A percentile compares a stretch with the other conserved stretches of the same genome.
phyloP scores from a whole-genome alignment of 2,113 vertebrate genomes.

The Chloebia gouldiae region DNA sequence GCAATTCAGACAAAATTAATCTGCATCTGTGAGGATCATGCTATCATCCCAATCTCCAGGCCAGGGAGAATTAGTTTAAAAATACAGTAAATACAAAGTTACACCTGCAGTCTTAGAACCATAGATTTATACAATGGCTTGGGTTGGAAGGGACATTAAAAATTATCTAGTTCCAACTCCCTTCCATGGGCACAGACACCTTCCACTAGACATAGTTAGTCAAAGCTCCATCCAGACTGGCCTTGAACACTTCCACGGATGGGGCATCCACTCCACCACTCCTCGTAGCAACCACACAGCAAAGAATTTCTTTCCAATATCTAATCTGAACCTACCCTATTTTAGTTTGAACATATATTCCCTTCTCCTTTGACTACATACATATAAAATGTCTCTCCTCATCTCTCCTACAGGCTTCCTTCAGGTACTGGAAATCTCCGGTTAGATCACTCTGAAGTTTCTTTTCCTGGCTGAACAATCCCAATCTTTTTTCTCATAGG shows the following conservation, averaged over 20 bases:
- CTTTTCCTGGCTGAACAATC: neutral
- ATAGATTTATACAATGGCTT: neutral
- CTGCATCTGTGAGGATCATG: neutral
- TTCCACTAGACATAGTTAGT: neutral
- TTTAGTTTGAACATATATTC: neutral
- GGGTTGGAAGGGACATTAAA: neutral
- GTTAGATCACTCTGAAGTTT: neutral
- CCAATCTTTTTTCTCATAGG: neutral
- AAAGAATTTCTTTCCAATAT: neutral
- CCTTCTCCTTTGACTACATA: neutral
- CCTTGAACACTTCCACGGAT: neutral
- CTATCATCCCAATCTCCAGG: neutral
- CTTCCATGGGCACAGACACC: neutral
- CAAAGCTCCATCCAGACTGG: neutral
- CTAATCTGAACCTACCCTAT: neutral
- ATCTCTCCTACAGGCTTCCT: neutral
- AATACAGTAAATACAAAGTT: neutral
- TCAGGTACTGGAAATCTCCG: neutral
- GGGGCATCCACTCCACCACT: neutral
- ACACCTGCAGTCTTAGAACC: neutral
- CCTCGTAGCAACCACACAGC: neutral
- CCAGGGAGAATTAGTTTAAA: neutral
- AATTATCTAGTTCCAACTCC: neutral
- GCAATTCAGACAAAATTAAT: neutral
- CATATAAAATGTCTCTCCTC: neutral